Base-by-base conservation (phyloP, 2,113 vertebrate genomes). In the Aythya baeri region DNA sequence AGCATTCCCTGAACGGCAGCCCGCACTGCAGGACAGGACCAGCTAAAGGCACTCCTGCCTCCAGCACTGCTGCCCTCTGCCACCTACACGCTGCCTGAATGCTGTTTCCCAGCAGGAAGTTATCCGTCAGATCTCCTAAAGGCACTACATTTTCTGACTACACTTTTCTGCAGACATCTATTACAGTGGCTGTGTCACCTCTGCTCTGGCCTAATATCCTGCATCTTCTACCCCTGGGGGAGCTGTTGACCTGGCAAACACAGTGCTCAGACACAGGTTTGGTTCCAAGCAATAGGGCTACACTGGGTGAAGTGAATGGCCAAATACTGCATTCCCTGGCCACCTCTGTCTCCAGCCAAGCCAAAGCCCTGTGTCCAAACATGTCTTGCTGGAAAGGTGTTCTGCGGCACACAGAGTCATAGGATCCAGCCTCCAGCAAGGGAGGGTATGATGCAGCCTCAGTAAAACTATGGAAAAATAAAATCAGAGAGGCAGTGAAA, bases 1-100 rank as follows among this genome's bases (percentile, higher is more conserved):
- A 32, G 25, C 11, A 11, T 58, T 58, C 31, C 31, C 57, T 18
- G 18, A 49, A 52, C 43, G 32, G 14, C 18, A 13, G 8, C 46
- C 6, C 44, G 11, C n/a, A 13, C 20, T 1, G 0, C 1, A 2
- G 32, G 54, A 18, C 58, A 68, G 22, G 27, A 27, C 26, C 34
- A 7, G 34, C 21, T 23, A 50, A 31, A 17, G 38, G 17, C 63
- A 21, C 32, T 25, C 25, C 57, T 41, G 11, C 17, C 34, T 17
- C n/a, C 11, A 18, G 74, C 32, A 54, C 34, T 1, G 18, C 23
- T 46, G 13, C 9, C 31, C 46, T 44, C 46, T 50, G 34, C 63
- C 50, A 61, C 31, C 43, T 11, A 18, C 12, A 0, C 0, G 1
- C 11, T 29, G 16, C 38, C 55, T 41, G 89, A 49, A 20, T 11